Evolutionary conservation across 1,140 invertebrate genomes (phyloP), one percentile per base, ranked within the genome.

Genomic region (Cataglyphis hispanica): DNA sequence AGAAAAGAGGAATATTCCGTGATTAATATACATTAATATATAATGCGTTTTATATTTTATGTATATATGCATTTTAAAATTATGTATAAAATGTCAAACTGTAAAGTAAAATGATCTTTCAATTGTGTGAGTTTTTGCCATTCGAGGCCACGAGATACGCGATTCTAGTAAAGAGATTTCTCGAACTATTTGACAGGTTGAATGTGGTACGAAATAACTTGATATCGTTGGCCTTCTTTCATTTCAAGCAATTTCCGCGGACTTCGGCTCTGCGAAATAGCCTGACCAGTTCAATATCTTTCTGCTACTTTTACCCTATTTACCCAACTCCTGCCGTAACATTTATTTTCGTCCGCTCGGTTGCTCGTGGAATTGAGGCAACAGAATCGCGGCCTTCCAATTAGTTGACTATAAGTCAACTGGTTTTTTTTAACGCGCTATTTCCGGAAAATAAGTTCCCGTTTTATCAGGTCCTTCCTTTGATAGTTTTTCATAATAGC

Each of bases 171-270:
- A 19, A 46, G 16, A 40, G 53, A 80, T 72, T 66, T 80, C 75
- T 64, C 56, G 25, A 53, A 70, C 77, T 64, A 86, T 88, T 90
- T 83, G 64, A 69, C 56, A 75, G 60, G 78, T n/a, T 88, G 86
- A 87, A 84, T 85, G 81, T 70, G 61, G 19, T 66, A 85, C 64
- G 81, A 89, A 90, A 90, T 90, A 81, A 90, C 85, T 86, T 83
- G 76, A 69, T 53, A 63, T 53, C 76, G 13, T 19, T 67, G 76
- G 31, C 16, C 43, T 67, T 88, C 86, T 88, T 88, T 90, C 85
- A 84, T 90, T 90, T 74, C 87, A 61, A 22, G 69, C 85, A 74
- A 90, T 90, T 89, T 89, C 86, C 85, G 74, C 22, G 53, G 31
- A 64, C 58, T 63, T 70, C 66, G 31, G n/a, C 56, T 46, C 60